A percentile compares a stretch with the other conserved stretches of the same genome.
Conservation (phyloP, 2,113 vertebrate genomes). For the Equus quagga region DNA sequence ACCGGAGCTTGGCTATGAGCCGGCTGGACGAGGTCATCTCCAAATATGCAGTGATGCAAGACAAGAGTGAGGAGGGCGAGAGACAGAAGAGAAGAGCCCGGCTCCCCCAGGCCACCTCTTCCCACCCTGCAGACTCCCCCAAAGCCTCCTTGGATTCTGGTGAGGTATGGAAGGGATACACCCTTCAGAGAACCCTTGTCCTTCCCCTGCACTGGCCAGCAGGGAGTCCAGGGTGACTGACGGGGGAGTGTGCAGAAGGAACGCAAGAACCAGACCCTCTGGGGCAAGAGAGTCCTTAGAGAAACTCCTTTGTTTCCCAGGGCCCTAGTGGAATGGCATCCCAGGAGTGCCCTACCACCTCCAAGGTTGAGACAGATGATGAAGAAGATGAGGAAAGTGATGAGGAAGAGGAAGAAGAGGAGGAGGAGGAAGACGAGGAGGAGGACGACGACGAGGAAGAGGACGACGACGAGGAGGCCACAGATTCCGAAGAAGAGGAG, state of each 20-base stretch:
- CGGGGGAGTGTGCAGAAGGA: background rate
- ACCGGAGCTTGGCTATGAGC: constrained; percentile 87
- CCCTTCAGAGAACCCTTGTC: background rate
- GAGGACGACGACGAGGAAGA: constrained; percentile 87
- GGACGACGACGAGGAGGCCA: constrained; percentile 88
- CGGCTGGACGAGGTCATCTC: constrained; percentile 91
- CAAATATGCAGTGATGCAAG: constrained; percentile 90
- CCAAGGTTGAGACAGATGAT: constrained; percentile 72
- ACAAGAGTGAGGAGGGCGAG: constrained; percentile 89
- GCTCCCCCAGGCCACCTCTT: constrained; percentile 59
- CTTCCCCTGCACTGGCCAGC: background rate
- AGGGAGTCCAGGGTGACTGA: background rate
- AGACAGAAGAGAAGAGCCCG: constrained; percentile 82
- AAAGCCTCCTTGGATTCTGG: constrained; percentile 77
- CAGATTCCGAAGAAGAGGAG: constrained; percentile 91
- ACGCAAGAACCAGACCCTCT: background rate
- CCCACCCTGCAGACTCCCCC: background rate
- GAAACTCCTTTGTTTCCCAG: constrained; percentile 61
- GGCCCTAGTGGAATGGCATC: constrained; percentile 76
- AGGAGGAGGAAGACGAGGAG: constrained; percentile 79
- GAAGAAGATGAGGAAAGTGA: constrained; percentile 74
- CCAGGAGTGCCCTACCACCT: constrained; percentile 55
- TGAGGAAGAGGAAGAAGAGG: constrained; percentile 45
- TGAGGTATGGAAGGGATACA: constrained; percentile 78
- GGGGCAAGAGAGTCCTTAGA: constrained; percentile 42